phyloP scores from a whole-genome alignment of 2,888 invertebrate species.

The Chrysolina americana region DNA sequence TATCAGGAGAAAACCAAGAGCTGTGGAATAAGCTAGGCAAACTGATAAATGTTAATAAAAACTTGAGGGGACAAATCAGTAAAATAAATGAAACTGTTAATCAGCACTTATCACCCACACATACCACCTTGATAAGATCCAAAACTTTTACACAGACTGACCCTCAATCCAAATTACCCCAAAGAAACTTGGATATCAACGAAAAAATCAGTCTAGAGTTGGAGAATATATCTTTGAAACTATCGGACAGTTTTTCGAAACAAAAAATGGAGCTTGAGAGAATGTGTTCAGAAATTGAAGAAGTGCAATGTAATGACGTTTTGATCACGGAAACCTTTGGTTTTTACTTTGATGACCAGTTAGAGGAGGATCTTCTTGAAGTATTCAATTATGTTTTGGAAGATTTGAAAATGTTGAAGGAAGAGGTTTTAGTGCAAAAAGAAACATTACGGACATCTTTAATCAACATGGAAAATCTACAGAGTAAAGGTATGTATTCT shows the following conservation, averaged over 20 bases:
- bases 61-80: conserved; percentile 70
- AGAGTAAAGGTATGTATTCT: conserved; percentile 30
- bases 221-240: conserved; percentile 83
- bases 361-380: conserved; percentile 74
- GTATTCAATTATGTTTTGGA: conserved; percentile 78
- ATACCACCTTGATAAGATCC: conserved; percentile 64
- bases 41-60: conserved; percentile 75
- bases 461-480: conserved; percentile 24
- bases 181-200: conserved; percentile 68
- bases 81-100: conserved; percentile 72
- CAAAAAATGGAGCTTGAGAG: conserved; percentile 80
- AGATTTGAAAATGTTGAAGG: conserved; percentile 76
- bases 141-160: conserved; percentile 81
- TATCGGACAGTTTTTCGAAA: conserved; percentile 79
- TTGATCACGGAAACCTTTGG: conserved; percentile 76
- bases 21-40: conserved; percentile 82
- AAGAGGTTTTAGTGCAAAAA: conserved; percentile 64
- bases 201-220: conserved; percentile 78
- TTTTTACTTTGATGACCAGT: conserved; percentile 76
- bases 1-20: conserved; percentile 85
- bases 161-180: conserved; percentile 72
- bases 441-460: conserved; percentile 61
- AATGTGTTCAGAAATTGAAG: conserved; percentile 79
- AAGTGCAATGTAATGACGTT: conserved; percentile 74
- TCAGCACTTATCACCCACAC: conserved; percentile 66